Conservation (phyloP, 2,113 vertebrate species). For the Anoura caudifer region DNA sequence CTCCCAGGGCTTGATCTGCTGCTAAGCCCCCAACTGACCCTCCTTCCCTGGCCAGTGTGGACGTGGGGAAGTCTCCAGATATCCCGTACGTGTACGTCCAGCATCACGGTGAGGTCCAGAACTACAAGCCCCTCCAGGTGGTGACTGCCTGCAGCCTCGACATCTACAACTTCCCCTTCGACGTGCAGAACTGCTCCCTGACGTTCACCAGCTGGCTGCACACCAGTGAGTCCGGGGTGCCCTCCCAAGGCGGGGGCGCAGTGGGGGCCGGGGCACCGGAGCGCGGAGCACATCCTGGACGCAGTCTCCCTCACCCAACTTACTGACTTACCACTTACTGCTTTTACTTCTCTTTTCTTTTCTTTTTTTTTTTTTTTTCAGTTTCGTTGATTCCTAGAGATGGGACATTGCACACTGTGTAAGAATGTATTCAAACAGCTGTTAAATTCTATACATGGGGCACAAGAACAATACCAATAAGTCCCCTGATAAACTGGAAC, state of each 20-base stretch:
- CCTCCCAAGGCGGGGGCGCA: accelerated
- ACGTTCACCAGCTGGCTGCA: conserved; percentile 99
- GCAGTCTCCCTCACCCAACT: not conserved
- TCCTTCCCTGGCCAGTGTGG: conserved; percentile 84
- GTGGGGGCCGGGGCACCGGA: not conserved
- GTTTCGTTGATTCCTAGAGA: not conserved
- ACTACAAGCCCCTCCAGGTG: conserved; percentile 98
- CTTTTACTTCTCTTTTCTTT: not conserved
- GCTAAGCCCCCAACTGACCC: not conserved
- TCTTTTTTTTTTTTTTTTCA: not conserved
- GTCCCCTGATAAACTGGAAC: not conserved
- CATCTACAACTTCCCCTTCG: conserved; percentile 99
- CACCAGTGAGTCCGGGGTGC: conserved; percentile 85
- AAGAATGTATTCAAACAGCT: not conserved
- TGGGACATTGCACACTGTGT: not conserved
- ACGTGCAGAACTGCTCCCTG: conserved; percentile 96
- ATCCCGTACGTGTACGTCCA: conserved; percentile 94
- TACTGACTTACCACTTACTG: not conserved
- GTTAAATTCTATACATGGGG: not conserved
- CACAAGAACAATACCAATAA: not conserved
- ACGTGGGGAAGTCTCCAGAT: conserved; percentile 94
- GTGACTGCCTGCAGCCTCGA: conserved; percentile 96
- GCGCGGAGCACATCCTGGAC: not conserved
- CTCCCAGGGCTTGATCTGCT: not conserved
- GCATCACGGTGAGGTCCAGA: conserved; percentile 88